A percentile compares a stretch with the other conserved stretches of the same genome.
Conservation (phyloP, 2,113 vertebrate genomes). For the Progne subis region DNA sequence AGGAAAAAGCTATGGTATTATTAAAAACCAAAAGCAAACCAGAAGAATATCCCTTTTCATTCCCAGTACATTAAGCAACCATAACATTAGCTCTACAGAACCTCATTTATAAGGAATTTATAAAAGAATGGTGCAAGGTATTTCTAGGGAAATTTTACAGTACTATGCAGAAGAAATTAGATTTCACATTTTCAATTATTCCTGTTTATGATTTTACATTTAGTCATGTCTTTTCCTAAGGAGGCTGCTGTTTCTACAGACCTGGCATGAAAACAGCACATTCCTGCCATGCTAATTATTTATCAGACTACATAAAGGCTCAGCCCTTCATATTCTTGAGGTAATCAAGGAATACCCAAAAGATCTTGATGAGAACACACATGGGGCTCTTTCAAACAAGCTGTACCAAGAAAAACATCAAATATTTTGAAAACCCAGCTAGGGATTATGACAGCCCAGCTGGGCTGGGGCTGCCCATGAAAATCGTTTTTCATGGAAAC, state of each 20-base stretch:
- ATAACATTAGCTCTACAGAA: not conserved
- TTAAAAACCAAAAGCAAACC: not conserved
- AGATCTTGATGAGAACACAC: not conserved
- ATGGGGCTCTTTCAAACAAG: not conserved
- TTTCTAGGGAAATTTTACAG: not conserved
- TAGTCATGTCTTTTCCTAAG: not conserved
- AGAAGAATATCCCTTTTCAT: not conserved
- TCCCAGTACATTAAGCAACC: not conserved
- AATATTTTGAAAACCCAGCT: not conserved
- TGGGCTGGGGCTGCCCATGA: not conserved
- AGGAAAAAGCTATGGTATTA: not conserved
- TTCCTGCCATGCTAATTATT: not conserved
- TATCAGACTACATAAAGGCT: not conserved
- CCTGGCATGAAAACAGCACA: not conserved
- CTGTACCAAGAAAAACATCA: not conserved
- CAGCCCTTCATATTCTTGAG: not conserved
- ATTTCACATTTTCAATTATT: not conserved
- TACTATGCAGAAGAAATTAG: not conserved
- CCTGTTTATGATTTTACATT: not conserved
- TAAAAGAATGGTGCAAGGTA: not conserved
- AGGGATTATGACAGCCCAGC: not conserved
- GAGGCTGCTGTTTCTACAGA: not conserved
- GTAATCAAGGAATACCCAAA: not conserved
- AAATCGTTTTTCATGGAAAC: not conserved
- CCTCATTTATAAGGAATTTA: not conserved